A percentile compares a stretch with the other conserved stretches of the same genome.
Evolutionary conservation across 35 echinoderm and acorn worm genomes (phyloP).

Genomic region (Apostichopus californicus): DNA sequence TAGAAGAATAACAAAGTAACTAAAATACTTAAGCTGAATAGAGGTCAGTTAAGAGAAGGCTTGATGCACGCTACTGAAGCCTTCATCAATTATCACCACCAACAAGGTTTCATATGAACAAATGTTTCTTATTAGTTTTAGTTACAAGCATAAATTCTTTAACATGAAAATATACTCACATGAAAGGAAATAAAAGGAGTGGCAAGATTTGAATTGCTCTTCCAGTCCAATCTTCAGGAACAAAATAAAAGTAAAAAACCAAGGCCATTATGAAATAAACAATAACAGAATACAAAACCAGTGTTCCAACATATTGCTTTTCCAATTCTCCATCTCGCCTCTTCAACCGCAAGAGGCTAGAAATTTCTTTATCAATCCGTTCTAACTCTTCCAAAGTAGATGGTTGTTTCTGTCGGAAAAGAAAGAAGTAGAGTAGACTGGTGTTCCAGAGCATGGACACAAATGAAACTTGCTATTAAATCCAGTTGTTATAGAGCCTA

Average conservation of each 20-base stretch:
- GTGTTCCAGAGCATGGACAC: too few relatives aligned
- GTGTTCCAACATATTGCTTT: conserved; percentile 82
- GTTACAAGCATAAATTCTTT: too few relatives aligned
- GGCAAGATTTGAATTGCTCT: conserved; percentile 75
- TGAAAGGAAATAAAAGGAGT: conserved; percentile 81
- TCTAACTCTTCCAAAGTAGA: conserved; percentile 83
- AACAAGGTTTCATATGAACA: too few relatives aligned
- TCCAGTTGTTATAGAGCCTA: too few relatives aligned
- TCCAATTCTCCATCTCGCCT: conserved; percentile 84
- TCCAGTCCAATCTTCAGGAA: conserved; percentile 65
- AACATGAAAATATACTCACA: conserved; percentile 75
- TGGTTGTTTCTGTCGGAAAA: conserved; percentile 65
- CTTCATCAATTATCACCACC: too few relatives aligned
- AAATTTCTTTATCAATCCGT: conserved; percentile 85
- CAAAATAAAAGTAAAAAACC: conserved; percentile 88
- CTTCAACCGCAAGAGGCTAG: conserved; percentile 58
- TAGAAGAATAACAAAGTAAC: too few relatives aligned
- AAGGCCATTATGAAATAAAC: conserved; percentile 68
- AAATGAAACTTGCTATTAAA: too few relatives aligned
- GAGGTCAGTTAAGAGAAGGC: too few relatives aligned
- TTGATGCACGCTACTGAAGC: too few relatives aligned
- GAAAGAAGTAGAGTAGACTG: not conserved
- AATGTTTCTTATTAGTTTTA: too few relatives aligned
- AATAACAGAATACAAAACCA: conserved; percentile 84
- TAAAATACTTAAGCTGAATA: too few relatives aligned